phyloP scores from a whole-genome alignment of 2,113 vertebrate species.

The Rhodinocichla rosea region DNA sequence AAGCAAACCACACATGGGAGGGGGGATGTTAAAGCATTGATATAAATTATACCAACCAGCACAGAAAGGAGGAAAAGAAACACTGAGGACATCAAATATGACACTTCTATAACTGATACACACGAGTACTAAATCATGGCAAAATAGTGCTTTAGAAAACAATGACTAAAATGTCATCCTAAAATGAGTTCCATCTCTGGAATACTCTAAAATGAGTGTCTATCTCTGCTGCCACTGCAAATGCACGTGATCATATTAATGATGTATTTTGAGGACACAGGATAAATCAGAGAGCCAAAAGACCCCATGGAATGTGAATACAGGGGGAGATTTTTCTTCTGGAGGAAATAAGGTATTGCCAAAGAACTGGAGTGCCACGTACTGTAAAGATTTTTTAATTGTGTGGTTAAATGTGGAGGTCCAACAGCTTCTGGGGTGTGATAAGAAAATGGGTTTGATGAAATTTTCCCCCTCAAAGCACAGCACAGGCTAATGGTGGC shows the following conservation, averaged over 20 bases:
- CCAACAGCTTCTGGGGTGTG: not conserved
- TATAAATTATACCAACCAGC: slow-evolving; percentile 62
- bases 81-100: slow-evolving; percentile 14
- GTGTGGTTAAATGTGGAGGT: not conserved
- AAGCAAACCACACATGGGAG: slow-evolving; percentile 30
- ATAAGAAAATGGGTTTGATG: not conserved
- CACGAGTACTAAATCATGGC: not conserved
- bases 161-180: not conserved
- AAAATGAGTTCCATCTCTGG: not conserved
- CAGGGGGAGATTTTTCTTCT: not conserved
- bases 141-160: slow-evolving; percentile 23
- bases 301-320: not conserved
- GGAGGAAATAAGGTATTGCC: not conserved
- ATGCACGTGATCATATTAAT: not conserved
- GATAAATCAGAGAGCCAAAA: slow-evolving; percentile 17
- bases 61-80: slow-evolving; percentile 15
- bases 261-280: slow-evolving; percentile 1
- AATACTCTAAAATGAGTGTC: no score
- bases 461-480: not conserved
- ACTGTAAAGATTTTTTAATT: not conserved
- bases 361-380: not conserved
- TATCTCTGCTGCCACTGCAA: not conserved
- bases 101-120: slow-evolving; percentile 3
- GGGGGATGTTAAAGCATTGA: slow-evolving; percentile 40
- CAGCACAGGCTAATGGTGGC: not conserved